These are phyloP conservation scores for Empis livida DNA, from an alignment of 2,888 invertebrate species.

Conservation along the genomic window DNA sequence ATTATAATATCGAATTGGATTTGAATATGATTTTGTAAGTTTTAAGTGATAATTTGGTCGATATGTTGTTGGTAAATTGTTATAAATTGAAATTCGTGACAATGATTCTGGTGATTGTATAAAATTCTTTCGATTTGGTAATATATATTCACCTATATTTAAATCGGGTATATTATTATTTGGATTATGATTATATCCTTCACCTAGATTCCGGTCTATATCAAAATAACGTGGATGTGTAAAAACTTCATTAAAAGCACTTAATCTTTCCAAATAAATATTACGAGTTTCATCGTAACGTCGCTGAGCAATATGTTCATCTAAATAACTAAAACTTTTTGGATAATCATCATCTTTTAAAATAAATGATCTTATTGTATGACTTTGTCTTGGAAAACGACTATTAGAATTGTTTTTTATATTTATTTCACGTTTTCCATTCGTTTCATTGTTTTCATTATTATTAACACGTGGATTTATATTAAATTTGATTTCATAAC, in stretches of 20 bases:
- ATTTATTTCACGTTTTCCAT: slow-evolving; percentile 33
- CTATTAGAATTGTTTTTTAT: slow-evolving; percentile 29
- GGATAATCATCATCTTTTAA: slow-evolving; percentile 41
- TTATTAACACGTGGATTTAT: slow-evolving; percentile 37
- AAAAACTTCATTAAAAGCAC: slow-evolving; percentile 10
- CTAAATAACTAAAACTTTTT: slow-evolving; percentile 21
- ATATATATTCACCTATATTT: slow-evolving; percentile 31
- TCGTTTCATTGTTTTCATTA: slow-evolving; percentile 4
- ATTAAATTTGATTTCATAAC: slow-evolving; percentile 55
- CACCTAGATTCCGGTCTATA: neutral
- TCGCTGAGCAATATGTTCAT: slow-evolving; percentile 7
- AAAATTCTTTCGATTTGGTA: slow-evolving; percentile 11
- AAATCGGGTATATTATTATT: slow-evolving; percentile 10
- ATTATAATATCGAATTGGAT: slow-evolving; percentile 2
- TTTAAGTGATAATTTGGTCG: slow-evolving; percentile 25
- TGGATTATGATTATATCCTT: neutral
- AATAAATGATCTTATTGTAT: slow-evolving; percentile 40
- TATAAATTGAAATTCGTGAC: neutral
- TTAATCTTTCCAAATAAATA: slow-evolving; percentile 3
- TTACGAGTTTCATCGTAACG: slow-evolving; percentile 4
- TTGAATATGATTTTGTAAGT: slow-evolving; percentile 17
- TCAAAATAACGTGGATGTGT: slow-evolving; percentile 11
- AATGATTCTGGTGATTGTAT: neutral
- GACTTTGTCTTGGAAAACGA: slow-evolving; percentile 2
- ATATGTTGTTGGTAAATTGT: slow-evolving; percentile 24